A percentile compares a stretch with the other conserved stretches of the same genome.
phyloP scores from a whole-genome alignment of 2,888 invertebrate species.

The Hofmannophila pseudospretella region DNA sequence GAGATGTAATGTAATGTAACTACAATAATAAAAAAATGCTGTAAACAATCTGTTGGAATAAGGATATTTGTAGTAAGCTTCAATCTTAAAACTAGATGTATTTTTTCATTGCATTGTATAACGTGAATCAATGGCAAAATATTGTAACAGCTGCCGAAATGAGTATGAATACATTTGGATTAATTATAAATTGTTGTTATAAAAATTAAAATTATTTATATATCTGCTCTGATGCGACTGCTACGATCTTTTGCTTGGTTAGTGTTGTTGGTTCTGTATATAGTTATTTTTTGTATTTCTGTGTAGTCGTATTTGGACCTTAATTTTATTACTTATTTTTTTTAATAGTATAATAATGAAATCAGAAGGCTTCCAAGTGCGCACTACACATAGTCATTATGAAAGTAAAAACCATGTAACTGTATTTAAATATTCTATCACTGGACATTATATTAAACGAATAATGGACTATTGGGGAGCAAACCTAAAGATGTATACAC shows the following conservation, averaged over 20 bases:
- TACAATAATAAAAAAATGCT: no score
- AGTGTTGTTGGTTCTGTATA: slow-evolving; percentile 29
- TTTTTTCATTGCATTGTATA: slow-evolving; percentile 10
- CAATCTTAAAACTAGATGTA: slow-evolving; percentile 13
- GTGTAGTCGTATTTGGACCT: slow-evolving; percentile 41
- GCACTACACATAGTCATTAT: slow-evolving; percentile 38
- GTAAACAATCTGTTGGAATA: no score
- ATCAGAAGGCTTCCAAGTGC: slow-evolving; percentile 37
- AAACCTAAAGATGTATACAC: slow-evolving; percentile 53
- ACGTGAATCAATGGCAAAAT: slow-evolving; percentile 18
- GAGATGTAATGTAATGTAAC: no score
- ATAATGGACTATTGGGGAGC: slow-evolving; percentile 56
- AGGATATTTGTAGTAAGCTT: slow-evolving; percentile 9
- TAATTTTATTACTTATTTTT: slow-evolving; percentile 17
- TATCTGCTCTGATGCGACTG: slow-evolving; percentile 17
- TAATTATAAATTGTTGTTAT: slow-evolving; percentile 12
- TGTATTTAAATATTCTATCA: slow-evolving; percentile 37
- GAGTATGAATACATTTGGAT: slow-evolving; percentile 17
- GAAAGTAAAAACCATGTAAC: slow-evolving; percentile 39
- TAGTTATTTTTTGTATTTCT: slow-evolving; percentile 23
- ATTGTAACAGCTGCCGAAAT: slow-evolving; percentile 22
- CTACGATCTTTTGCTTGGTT: slow-evolving; percentile 33
- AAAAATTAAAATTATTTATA: slow-evolving; percentile 11
- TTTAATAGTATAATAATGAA: slow-evolving; percentile 25
- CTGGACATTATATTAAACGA: slow-evolving; percentile 48